Percentiles rank a stretch among this genome's conserved stretches.
Conservation (phyloP, 1,140 invertebrate species). For the Centruroides vittatus region DNA sequence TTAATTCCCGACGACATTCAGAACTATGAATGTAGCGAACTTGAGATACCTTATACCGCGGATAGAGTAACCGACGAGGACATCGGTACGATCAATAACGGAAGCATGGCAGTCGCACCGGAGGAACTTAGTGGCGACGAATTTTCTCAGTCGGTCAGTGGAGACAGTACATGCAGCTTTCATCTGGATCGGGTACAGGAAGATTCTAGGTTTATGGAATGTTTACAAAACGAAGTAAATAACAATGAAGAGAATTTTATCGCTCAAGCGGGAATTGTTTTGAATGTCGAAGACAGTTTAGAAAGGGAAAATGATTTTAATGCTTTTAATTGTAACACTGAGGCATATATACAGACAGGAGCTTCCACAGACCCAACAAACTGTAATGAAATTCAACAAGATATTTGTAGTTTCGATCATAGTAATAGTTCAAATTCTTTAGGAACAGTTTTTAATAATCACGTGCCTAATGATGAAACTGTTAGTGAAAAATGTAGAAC, state of each 20-base stretch:
- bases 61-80: background rate
- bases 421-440: background rate
- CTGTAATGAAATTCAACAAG: conserved; percentile 1
- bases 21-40: too few species aligned
- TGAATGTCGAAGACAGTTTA: background rate
- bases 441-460: too few species aligned
- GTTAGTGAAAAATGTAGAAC: too few species aligned
- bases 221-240: conserved; percentile 13
- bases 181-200: conserved; percentile 8
- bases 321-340: background rate
- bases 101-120: conserved; percentile 8
- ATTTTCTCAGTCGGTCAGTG: conserved; percentile 11
- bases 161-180: conserved; percentile 8
- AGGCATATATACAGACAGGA: background rate
- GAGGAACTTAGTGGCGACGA: conserved; percentile 18
- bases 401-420: background rate
- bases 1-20: too few species aligned
- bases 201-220: conserved; percentile 11
- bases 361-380: conserved; percentile 1
- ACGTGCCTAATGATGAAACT: too few species aligned
- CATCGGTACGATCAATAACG: conserved; percentile 10
- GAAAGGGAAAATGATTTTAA: background rate
- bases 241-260: conserved; percentile 5
- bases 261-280: background rate
- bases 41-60: too few species aligned